These are phyloP conservation scores for Ostrea edulis DNA, from an alignment of 1,140 invertebrate species.

Conservation along the genomic window DNA sequence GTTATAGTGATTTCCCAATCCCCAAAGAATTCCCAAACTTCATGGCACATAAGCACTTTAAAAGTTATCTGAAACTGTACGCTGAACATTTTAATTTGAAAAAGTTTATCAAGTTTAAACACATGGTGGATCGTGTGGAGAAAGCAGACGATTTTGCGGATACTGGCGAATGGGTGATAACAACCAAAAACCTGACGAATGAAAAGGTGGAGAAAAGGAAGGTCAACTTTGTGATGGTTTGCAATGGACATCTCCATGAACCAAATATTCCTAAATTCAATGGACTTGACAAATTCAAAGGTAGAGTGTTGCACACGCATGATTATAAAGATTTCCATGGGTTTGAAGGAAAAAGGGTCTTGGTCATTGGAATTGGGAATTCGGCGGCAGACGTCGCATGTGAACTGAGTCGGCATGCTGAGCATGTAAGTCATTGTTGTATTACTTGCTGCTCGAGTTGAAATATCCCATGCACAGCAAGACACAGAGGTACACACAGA, in stretches of 20 bases:
- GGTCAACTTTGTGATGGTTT: conserved; percentile 77
- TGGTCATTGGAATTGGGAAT: conserved; percentile 82
- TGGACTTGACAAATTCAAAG: conserved; percentile 79
- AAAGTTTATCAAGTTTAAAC: conserved; percentile 66
- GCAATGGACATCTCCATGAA: conserved; percentile 76
- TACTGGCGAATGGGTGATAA: conserved; percentile 61
- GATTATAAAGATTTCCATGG: conserved; percentile 76
- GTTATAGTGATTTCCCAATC: conserved; percentile 81
- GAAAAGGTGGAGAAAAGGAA: conserved; percentile 50
- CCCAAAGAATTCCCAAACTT: conserved; percentile 79
- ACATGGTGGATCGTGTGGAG: conserved; percentile 54
- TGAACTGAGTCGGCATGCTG: conserved; percentile 77
- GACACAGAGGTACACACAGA: no score
- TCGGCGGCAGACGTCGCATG: conserved; percentile 81
- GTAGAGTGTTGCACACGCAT: conserved; percentile 80
- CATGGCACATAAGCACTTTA: conserved; percentile 80
- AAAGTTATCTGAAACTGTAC: conserved; percentile 78
- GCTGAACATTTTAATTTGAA: conserved; percentile 77
- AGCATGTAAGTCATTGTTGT: conserved; percentile 59
- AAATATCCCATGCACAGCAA: no score
- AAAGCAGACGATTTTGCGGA: conserved; percentile 59
- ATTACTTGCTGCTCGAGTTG: not conserved
- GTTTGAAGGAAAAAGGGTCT: conserved; percentile 79
- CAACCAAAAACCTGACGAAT: conserved; percentile 49
- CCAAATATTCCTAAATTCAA: conserved; percentile 73